phyloP scores from a whole-genome alignment of 2,797 vertebrate genomes.

The Thamnophis elegans region DNA sequence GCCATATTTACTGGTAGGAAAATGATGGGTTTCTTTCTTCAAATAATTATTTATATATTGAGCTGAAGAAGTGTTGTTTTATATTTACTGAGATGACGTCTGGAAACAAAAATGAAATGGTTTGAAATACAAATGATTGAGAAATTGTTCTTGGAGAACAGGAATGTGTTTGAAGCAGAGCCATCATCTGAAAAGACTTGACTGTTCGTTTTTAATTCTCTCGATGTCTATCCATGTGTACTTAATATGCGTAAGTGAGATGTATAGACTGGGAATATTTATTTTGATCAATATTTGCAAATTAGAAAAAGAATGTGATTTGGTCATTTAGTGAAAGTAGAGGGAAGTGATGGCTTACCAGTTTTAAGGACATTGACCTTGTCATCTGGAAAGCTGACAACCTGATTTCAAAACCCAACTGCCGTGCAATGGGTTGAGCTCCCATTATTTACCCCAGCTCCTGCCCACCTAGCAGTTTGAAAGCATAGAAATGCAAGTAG shows the following conservation, averaged over 20 bases:
- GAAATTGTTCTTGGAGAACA: background rate
- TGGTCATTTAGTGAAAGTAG: background rate
- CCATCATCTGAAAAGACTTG: background rate
- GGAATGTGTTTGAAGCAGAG: background rate
- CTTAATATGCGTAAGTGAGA: background rate
- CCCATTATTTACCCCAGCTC: background rate
- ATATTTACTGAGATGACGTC: background rate
- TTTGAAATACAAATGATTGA: background rate
- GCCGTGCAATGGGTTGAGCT: background rate
- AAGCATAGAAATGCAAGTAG: background rate
- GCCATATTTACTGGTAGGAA: background rate
- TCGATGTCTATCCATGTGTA: background rate
- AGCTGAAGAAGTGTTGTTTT: background rate
- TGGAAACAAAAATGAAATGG: background rate
- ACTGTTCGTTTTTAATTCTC: background rate
- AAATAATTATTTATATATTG: background rate
- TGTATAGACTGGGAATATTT: background rate
- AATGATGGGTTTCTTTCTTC: background rate
- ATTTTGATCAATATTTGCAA: background rate
- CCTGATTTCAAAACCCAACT: background rate
- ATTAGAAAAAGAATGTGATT: background rate
- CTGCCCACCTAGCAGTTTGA: background rate
- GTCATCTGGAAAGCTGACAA: background rate
- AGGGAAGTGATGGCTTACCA: background rate
- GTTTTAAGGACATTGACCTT: background rate